Evolutionary conservation across 1,140 invertebrate genomes (phyloP), one percentile per base, ranked within the genome.

Genomic region (Nautilus pompilius): DNA sequence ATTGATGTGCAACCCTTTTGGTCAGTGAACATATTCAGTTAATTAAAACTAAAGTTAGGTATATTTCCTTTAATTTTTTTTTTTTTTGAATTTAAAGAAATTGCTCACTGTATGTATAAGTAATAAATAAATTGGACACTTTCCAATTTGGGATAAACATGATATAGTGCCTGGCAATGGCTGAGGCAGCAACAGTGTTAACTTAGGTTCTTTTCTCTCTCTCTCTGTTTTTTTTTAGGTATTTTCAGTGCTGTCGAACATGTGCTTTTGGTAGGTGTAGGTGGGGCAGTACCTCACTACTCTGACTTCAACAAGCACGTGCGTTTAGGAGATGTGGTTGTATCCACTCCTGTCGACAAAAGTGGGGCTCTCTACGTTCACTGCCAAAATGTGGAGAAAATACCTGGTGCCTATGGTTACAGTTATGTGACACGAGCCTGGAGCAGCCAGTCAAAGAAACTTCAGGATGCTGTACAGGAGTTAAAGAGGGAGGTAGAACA

Each of bases 221-320:
- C 51, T 5, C n/a, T 24, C 32, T 49, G 13, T 36, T 10, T 26
- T 62, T 17, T 68, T 70, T n/a, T 60, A 79, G 77, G 74, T 8
- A 75, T 67, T 8, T 79, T 79, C 55, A 72, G 53, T 41, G 63
- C 69, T 55, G 63, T 79, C 6, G 62, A 76, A 75, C 95, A 93
- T 80, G 96, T 99, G 3, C 92, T 99, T 72, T 81, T 99, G 53
- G 93, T 99, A 26, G 97, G 97, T 34, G 92, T 96, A 34, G 96
- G 92, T 5, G 96, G 97, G 20, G 96, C 94, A n/a, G 95, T 99
- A 41, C 94, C 96, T 2, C 93, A 99, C 85, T 98, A 92, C 80
- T 95, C 95, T 0, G 94, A 98, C 82, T 95, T 93, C 77, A 88
- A 89, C 63, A 90, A 91, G 73, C 95, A 99, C 77, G 93, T 98